Evolutionary conservation across 2,797 vertebrate genomes (phyloP), one percentile per base, ranked within the genome.

Genomic region (Pteropus rufus): DNA sequence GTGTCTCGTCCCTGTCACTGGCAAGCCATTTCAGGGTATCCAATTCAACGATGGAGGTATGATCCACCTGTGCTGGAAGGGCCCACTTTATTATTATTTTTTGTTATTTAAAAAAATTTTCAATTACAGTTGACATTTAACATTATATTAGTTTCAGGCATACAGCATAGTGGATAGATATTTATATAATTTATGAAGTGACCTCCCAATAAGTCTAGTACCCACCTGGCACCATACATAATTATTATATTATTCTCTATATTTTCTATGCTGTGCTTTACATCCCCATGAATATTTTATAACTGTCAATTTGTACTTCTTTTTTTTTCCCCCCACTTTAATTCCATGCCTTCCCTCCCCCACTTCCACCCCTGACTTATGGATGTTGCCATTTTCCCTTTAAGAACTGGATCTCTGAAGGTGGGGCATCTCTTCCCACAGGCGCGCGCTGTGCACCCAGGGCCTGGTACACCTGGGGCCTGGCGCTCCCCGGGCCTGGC

Each of bases 31-130:
- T 98, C 39, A 34, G 0, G 0, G 89, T 98, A 86, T 97, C 97
- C 19, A 85, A 6, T 34, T 81, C 60, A 0, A 98, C 96, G 15
- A 52, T 97, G 95, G 49, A 95, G 97, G 97, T 98, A 97, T 26
- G 54, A 3, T 49, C 54, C 49, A 26, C 46, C 9, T 67, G 7
- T 26, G 34, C 10, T 69, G 18, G 3, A 52, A 81, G 7, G 21
- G 15, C 12, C 56, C 34, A 23, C 3, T 81, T 67, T 36, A 77
- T 82, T 34, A 73, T 82, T 34, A n/a, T 34, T 34, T 64, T 62
- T 60, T 62, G 23, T 24, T 72, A 44, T 46, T 34, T 64, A 64
- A 64, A 64, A 34, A 10, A 49, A 65, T 26, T 67, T 67, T 65
- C 62, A 52, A 36, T 67, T 83, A 26, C 2, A 52, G 31, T 67